A percentile compares a stretch with the other conserved stretches of the same genome.
These are phyloP conservation scores for Sylvia atricapilla DNA, from an alignment of 2,113 vertebrate genomes.

Conservation along the genomic window DNA sequence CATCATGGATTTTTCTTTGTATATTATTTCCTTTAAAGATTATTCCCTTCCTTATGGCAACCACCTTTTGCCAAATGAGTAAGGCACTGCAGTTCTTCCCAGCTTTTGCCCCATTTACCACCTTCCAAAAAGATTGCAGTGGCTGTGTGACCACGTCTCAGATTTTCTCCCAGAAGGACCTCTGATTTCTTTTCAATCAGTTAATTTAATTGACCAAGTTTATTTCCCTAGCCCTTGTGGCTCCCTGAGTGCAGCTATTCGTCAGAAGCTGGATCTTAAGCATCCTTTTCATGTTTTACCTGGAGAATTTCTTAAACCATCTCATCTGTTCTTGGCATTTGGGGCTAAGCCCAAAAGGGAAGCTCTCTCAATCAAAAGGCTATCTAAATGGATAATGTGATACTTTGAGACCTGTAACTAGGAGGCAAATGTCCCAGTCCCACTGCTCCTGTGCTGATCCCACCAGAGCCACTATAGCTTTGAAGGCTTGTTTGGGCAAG, in stretches of 20 bases:
- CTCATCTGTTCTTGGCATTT: constrained; percentile 51
- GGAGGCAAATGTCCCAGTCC: constrained; percentile 10
- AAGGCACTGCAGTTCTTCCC: neutral
- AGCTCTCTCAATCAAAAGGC: constrained; percentile 39
- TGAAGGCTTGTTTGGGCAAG: constrained; percentile 38
- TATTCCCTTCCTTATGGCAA: constrained; percentile 37
- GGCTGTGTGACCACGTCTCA: constrained; percentile 3
- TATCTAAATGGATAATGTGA: constrained; percentile 50
- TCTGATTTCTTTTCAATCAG: constrained; percentile 65
- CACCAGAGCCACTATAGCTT: neutral
- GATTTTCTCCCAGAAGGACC: neutral
- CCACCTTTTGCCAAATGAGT: constrained; percentile 1
- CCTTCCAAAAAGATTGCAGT: neutral
- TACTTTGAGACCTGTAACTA: constrained; percentile 24
- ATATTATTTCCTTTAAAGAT: constrained; percentile 37
- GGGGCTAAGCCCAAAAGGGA: constrained; percentile 43
- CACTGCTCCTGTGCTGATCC: neutral
- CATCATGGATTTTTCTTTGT: constrained; percentile 23
- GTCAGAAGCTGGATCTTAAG: constrained; percentile 59
- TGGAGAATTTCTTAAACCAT: constrained; percentile 58
- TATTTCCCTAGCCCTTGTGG: constrained; percentile 53
- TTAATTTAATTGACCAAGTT: constrained; percentile 65
- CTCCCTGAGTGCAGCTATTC: constrained; percentile 33
- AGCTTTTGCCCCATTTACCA: constrained; percentile 32
- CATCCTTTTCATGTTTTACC: constrained; percentile 64